Evolutionary conservation across 2,797 vertebrate genomes (phyloP).

Genomic region (Erethizon dorsatum): DNA sequence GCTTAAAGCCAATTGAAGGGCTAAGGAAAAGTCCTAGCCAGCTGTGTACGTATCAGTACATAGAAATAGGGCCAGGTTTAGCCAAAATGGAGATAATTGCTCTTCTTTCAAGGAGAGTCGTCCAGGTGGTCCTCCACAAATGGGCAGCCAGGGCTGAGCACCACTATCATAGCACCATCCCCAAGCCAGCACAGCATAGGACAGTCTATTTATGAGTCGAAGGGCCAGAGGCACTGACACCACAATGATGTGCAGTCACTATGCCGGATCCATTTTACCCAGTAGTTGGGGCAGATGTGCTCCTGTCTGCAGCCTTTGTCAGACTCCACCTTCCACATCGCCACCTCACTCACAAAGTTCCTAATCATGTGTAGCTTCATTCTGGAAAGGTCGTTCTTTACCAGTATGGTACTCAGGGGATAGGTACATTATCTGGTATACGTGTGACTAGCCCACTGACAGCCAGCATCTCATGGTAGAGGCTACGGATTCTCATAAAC

Average conservation of each 20-base stretch:
- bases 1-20: no score
- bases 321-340: not conserved
- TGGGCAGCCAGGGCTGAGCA: no score
- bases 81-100: no score
- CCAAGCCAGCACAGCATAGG: not conserved
- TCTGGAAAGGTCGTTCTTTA: accelerated
- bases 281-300: not conserved
- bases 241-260: not conserved
- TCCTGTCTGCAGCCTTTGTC: not conserved
- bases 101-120: no score
- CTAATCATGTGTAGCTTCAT: accelerated
- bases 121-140: no score
- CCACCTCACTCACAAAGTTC: not conserved
- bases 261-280: not conserved
- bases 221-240: not conserved
- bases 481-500: no score
- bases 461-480: no score
- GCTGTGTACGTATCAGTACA: no score
- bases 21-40: no score
- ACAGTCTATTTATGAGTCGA: no score
- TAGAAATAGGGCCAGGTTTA: no score
- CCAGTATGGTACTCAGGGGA: not conserved
- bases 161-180: not conserved
- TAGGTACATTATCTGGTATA: not conserved
- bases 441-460: not conserved